Conservation (phyloP, 2,888 invertebrate species). For the Sinelater perroti region DNA sequence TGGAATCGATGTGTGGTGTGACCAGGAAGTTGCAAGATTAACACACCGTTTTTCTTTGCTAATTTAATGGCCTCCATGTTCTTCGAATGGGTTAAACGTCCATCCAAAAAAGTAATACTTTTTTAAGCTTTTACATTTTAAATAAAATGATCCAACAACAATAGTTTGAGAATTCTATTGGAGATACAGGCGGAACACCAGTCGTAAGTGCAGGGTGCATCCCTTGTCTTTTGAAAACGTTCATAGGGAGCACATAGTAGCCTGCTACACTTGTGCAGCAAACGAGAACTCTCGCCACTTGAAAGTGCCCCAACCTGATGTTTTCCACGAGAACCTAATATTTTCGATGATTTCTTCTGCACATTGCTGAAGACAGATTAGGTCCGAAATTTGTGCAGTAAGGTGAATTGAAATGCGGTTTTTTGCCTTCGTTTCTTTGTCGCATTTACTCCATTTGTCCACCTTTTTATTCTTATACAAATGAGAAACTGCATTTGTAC, state of each 20-base stretch:
- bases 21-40: constrained; percentile 43
- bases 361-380: too few species aligned
- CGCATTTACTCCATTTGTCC: too few species aligned
- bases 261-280: constrained; percentile 42
- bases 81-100: constrained; percentile 46
- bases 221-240: constrained; percentile 42
- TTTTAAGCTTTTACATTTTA: constrained; percentile 43
- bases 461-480: too few species aligned
- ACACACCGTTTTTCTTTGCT: constrained; percentile 41
- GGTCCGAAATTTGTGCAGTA: too few species aligned
- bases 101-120: too few species aligned
- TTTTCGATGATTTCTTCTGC: too few species aligned
- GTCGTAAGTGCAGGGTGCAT: constrained; percentile 35
- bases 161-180: constrained; percentile 24
- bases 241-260: constrained; percentile 42
- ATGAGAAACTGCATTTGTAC: too few species aligned
- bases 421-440: too few species aligned
- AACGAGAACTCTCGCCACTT: constrained; percentile 43
- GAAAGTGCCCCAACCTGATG: constrained; percentile 38
- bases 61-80: constrained; percentile 43
- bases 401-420: too few species aligned
- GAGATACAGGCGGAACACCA: constrained; percentile 23
- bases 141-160: constrained; percentile 53
- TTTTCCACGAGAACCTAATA: too few species aligned
- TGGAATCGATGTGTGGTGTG: constrained; percentile 45